These are phyloP conservation scores for Willisornis vidua DNA, from an alignment of 2,113 vertebrate species.

Conservation along the genomic window DNA sequence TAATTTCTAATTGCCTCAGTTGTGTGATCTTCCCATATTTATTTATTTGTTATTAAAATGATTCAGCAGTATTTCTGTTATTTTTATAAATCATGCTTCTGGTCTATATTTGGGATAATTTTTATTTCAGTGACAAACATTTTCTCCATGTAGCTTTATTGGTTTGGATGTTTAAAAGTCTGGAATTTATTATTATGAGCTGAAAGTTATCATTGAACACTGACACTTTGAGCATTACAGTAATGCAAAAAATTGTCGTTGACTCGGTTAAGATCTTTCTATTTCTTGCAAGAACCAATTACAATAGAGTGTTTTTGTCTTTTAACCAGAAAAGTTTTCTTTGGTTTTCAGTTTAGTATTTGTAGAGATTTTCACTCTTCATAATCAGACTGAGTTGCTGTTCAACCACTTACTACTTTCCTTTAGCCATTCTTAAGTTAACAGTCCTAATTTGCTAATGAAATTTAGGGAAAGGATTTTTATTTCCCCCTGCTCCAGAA, in stretches of 20 bases:
- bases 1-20: not conserved
- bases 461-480: not conserved
- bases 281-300: slow-evolving; percentile 66
- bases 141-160: slow-evolving; percentile 24
- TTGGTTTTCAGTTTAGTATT: slow-evolving; percentile 43
- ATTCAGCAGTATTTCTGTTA: not conserved
- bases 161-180: slow-evolving; percentile 63
- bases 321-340: slow-evolving; percentile 59
- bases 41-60: not conserved
- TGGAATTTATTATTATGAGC: slow-evolving; percentile 69
- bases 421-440: not conserved
- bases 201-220: slow-evolving; percentile 59
- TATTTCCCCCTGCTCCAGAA: not conserved
- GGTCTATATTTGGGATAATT: not conserved
- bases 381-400: not conserved
- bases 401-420: not conserved
- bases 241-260: slow-evolving; percentile 67
- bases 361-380: slow-evolving; percentile 31
- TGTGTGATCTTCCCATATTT: not conserved
- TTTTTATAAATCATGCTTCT: not conserved
- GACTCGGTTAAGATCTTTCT: slow-evolving; percentile 65
- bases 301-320: slow-evolving; percentile 18
- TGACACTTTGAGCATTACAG: slow-evolving; percentile 66
- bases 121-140: slow-evolving; percentile 44
- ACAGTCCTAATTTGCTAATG: not conserved